phyloP scores from a whole-genome alignment of 2,888 invertebrate species.

The Sturmia bella region DNA sequence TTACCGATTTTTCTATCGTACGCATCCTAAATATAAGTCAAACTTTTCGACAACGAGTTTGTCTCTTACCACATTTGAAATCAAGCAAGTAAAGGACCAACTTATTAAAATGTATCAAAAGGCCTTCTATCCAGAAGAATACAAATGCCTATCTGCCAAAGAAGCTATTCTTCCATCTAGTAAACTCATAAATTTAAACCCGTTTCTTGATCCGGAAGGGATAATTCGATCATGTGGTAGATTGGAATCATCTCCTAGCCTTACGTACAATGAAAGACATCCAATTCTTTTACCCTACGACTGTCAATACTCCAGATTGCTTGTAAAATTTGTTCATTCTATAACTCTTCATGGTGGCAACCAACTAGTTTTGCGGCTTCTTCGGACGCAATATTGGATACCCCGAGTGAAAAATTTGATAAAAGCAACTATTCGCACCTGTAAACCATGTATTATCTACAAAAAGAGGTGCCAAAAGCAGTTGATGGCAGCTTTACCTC shows the following conservation, averaged over 20 bases:
- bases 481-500: neutral
- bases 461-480: neutral
- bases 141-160: too few species aligned
- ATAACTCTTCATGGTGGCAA: neutral
- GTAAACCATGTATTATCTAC: too few species aligned
- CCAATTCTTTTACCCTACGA: neutral
- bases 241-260: neutral
- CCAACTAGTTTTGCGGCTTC: neutral
- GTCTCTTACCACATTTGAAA: conserved; percentile 3
- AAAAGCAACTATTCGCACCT: neutral
- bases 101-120: neutral
- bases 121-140: neutral
- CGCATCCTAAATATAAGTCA: neutral
- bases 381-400: neutral
- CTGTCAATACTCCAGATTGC: neutral
- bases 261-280: neutral
- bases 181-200: neutral
- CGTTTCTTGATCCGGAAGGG: neutral
- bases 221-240: neutral
- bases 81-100: neutral
- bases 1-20: conserved; percentile 36
- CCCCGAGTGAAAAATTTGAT: neutral
- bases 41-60: neutral
- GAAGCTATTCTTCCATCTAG: neutral
- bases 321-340: neutral